Evolutionary conservation across 1,140 invertebrate genomes (phyloP).

Genomic region (Lordiphosa stackelbergi): DNA sequence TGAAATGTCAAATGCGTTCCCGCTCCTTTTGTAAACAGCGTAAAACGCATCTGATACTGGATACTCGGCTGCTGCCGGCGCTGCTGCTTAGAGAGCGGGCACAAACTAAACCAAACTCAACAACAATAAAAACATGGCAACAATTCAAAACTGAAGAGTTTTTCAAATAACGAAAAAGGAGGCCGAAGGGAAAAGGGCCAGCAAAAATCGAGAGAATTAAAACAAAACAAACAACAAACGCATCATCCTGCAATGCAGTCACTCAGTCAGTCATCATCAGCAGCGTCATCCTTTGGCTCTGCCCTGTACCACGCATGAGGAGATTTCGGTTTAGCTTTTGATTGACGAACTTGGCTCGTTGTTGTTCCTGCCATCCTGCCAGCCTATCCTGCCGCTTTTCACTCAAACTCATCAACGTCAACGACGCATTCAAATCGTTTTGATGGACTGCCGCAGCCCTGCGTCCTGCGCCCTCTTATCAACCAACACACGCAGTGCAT

Average conservation of each 20-base stretch:
- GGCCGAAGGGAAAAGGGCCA: slow-evolving; percentile 12
- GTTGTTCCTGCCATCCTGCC: slow-evolving; percentile 16
- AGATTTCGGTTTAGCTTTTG: slow-evolving; percentile 74
- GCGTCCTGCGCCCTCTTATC: slow-evolving; percentile 10
- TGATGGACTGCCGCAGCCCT: slow-evolving; percentile 58
- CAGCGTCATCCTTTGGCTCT: slow-evolving; percentile 57
- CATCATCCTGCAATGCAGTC: slow-evolving; percentile 33
- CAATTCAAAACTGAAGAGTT: slow-evolving; percentile 76
- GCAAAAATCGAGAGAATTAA: slow-evolving; percentile 72
- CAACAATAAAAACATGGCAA: slow-evolving; percentile 76
- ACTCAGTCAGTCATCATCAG: slow-evolving; percentile 19
- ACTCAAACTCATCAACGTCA: slow-evolving; percentile 76
- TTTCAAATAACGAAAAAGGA: slow-evolving; percentile 73
- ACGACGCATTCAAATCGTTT: slow-evolving; percentile 76
- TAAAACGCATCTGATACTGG: slow-evolving; percentile 36
- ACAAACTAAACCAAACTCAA: slow-evolving; percentile 74
- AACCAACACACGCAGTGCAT: slow-evolving; percentile 39
- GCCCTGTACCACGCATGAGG: slow-evolving; percentile 61
- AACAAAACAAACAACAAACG: slow-evolving; percentile 75
- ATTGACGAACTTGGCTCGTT: slow-evolving; percentile 66
- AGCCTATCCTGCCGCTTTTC: slow-evolving; percentile 54
- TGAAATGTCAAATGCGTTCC: slow-evolving; percentile 62
- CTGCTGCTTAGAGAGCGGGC: slow-evolving; percentile 57
- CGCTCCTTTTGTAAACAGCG: slow-evolving; percentile 34
- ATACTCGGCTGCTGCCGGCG: slow-evolving; percentile 8